Percentiles rank a stretch among this genome's conserved stretches.
Conservation (phyloP, 1,140 invertebrate species). For the Pemphigus obesinymphae region DNA sequence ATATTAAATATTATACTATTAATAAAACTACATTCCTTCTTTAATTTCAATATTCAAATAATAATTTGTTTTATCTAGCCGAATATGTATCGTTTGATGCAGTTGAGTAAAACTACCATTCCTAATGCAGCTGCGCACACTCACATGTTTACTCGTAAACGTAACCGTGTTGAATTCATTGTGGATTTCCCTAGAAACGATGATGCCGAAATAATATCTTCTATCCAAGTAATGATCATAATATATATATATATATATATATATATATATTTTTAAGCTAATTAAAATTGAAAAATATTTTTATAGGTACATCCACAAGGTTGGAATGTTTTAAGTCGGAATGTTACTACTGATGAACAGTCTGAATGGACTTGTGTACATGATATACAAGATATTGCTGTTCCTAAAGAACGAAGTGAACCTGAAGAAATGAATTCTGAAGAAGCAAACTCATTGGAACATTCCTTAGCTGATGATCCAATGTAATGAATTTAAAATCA, state of each 20-base stretch:
- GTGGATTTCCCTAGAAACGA: constrained; percentile 81
- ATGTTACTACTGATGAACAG: constrained; percentile 76
- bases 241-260: too few species aligned
- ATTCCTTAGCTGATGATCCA: constrained; percentile 17
- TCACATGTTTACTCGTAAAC: constrained; percentile 69
- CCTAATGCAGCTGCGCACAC: constrained; percentile 72
- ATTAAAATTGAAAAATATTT: constrained; percentile 2
- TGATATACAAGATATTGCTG: constrained; percentile 69
- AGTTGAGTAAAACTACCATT: constrained; percentile 72
- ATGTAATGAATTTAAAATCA: too few species aligned
- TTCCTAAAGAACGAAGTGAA: constrained; percentile 32
- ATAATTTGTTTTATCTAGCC: constrained; percentile 60
- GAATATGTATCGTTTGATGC: constrained; percentile 84
- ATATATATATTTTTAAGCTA: too few species aligned
- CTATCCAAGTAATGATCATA: constrained; percentile 68
- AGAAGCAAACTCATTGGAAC: constrained; percentile 21
- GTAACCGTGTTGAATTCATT: constrained; percentile 83
- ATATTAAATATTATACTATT: too few species aligned
- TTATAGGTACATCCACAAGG: constrained; percentile 79
- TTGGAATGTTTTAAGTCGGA: constrained; percentile 81
- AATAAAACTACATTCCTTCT: too few species aligned
- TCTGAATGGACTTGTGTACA: constrained; percentile 93
- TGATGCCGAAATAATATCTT: constrained; percentile 84
- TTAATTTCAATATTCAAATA: too few species aligned
- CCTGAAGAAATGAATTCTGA: constrained; percentile 37